Evolutionary conservation across 2,797 vertebrate species (phyloP).

Genomic region (Xiphorhynchus erythropygius): DNA sequence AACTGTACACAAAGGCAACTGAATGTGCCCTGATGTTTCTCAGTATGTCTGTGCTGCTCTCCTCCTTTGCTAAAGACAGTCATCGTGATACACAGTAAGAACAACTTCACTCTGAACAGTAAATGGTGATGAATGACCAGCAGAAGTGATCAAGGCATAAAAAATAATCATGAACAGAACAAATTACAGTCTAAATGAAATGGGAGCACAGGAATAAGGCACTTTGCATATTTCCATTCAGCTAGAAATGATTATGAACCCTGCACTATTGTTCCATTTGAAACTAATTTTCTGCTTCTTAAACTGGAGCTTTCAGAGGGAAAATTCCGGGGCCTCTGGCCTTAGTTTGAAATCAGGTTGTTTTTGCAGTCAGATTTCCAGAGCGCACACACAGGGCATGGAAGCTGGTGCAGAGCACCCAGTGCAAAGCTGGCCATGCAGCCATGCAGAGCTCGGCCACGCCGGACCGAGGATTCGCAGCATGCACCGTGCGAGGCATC

Average conservation of each 20-base stretch:
- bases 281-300: conserved; percentile 39
- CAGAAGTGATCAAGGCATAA: not conserved
- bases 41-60: not conserved
- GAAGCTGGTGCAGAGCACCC: not conserved
- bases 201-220: not conserved
- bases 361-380: not conserved
- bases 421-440: conserved; percentile 28
- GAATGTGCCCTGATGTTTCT: not conserved
- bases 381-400: not conserved
- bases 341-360: not conserved
- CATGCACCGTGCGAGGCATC: conserved; percentile 25
- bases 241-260: not conserved
- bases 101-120: not conserved
- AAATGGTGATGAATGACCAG: not conserved
- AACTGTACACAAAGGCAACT: not conserved
- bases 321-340: accelerated
- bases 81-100: not conserved
- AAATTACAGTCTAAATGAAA: not conserved
- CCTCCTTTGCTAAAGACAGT: not conserved
- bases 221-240: not conserved
- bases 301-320: not conserved
- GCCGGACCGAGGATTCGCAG: not conserved
- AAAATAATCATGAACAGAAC: not conserved
- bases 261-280: not conserved
- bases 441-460: conserved; percentile 5